Percentiles rank a stretch among this genome's conserved stretches.
Evolutionary conservation across 1,140 invertebrate genomes (phyloP).

Genomic region (Spodoptera frugiperda): DNA sequence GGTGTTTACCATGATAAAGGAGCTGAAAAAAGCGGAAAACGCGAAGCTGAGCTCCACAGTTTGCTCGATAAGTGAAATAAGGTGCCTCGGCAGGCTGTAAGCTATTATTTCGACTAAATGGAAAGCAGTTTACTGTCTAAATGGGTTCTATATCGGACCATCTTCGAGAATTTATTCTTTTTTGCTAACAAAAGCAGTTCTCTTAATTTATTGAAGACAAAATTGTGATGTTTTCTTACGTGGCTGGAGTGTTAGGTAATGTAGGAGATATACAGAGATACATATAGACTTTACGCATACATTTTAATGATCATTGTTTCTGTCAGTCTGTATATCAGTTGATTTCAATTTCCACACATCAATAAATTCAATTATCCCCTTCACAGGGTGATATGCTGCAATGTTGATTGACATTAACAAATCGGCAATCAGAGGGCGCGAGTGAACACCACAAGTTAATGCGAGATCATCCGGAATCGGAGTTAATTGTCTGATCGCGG

Average conservation of each 20-base stretch:
- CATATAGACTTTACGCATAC: neutral
- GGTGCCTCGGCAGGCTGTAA: slow-evolving; percentile 22
- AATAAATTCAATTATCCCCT: no score
- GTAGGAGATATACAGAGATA: neutral
- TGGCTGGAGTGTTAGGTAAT: neutral
- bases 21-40: slow-evolving; percentile 21
- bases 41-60: neutral
- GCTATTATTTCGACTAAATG: slow-evolving; percentile 45
- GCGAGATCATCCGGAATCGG: slow-evolving; percentile 28
- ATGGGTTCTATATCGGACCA: slow-evolving; percentile 37
- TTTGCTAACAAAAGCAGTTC: slow-evolving; percentile 21
- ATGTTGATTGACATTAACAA: slow-evolving; percentile 9
- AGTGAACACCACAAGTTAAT: slow-evolving; percentile 28
- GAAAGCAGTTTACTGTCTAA: slow-evolving; percentile 43
- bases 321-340: no score
- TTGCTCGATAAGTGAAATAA: slow-evolving; percentile 42
- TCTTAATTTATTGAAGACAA: slow-evolving; percentile 28
- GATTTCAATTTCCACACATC: no score
- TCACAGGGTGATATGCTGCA: neutral
- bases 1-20: slow-evolving; percentile 49
- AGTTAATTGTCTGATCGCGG: slow-evolving; percentile 20
- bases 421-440: slow-evolving; percentile 1
- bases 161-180: slow-evolving; percentile 37
- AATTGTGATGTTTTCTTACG: neutral
- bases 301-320: no score